These are phyloP conservation scores for Antechinus flavipes DNA, from an alignment of 2,113 vertebrate species.

Conservation along the genomic window DNA sequence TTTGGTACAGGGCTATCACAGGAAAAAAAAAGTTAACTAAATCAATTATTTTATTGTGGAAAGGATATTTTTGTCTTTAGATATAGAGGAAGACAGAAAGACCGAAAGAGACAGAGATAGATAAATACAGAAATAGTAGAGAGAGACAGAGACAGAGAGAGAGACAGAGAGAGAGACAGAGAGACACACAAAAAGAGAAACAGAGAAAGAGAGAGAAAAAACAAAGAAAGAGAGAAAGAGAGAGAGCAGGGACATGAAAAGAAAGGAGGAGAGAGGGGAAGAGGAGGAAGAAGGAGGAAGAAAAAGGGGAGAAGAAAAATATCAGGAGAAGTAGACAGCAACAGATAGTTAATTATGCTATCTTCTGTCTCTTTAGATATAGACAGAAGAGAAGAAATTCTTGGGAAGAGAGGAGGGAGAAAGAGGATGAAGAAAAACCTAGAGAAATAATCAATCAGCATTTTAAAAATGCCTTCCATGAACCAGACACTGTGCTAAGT, in stretches of 20 bases:
- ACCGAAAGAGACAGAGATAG: rapidly evolving
- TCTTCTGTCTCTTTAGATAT: too few relatives aligned
- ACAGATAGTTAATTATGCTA: not conserved
- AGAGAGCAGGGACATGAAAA: not conserved
- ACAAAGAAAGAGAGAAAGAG: too few relatives aligned
- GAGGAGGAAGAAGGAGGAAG: not conserved
- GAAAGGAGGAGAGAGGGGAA: not conserved
- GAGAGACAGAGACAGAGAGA: rapidly evolving
- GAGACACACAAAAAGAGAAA: too few relatives aligned
- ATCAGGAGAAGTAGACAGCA: rapidly evolving
- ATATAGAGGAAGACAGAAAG: not conserved
- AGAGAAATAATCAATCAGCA: not conserved
- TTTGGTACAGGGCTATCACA: not conserved
- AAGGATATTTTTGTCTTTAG: not conserved
- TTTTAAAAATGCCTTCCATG: not conserved
- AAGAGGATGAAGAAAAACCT: too few relatives aligned
- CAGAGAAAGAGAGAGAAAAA: not conserved
- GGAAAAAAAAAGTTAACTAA: not conserved
- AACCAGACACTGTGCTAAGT: not conserved
- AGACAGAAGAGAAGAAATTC: not conserved
- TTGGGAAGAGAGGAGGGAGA: not conserved
- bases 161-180: not conserved
- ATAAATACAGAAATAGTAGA: too few relatives aligned
- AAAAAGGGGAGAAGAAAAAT: rapidly evolving
- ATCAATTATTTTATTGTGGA: not conserved